Conservation (phyloP, 2,888 invertebrate species). For the Drosophila kuntzei region DNA sequence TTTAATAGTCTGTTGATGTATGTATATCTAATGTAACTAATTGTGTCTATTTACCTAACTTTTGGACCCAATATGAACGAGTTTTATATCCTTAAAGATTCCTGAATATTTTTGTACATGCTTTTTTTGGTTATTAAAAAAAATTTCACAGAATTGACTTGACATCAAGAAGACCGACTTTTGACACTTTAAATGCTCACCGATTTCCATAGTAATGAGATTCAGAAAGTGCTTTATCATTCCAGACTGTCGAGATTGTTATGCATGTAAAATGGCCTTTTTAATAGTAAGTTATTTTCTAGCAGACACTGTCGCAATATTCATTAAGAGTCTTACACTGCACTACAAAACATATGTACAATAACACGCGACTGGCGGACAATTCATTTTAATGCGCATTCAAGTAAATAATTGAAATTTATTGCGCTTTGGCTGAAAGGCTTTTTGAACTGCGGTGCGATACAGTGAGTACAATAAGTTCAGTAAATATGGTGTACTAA, state of each 20-base stretch:
- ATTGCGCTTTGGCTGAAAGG: slow-evolving; percentile 48
- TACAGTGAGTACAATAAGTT: slow-evolving; percentile 10
- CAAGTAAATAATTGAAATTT: slow-evolving; percentile 77
- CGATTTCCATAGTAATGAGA: too few relatives aligned
- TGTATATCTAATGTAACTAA: too few relatives aligned
- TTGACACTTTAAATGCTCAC: too few relatives aligned
- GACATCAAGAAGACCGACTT: background rate
- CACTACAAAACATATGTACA: slow-evolving; percentile 27
- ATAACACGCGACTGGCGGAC: slow-evolving; percentile 19
- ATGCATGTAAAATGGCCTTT: slow-evolving; percentile 9
- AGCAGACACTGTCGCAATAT: slow-evolving; percentile 21
- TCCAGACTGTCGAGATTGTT: background rate
- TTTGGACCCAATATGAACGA: too few relatives aligned
- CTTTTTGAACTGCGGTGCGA: slow-evolving; percentile 18
- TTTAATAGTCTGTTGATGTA: too few relatives aligned
- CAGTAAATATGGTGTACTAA: slow-evolving; percentile 24
- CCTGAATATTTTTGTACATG: too few relatives aligned
- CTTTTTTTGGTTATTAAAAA: too few relatives aligned
- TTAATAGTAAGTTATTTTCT: slow-evolving; percentile 16
- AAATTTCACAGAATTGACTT: too few relatives aligned
- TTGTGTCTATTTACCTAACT: too few relatives aligned
- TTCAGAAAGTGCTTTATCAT: background rate
- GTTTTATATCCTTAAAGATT: too few relatives aligned
- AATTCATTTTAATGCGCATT: slow-evolving; percentile 65
- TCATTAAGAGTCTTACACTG: slow-evolving; percentile 32